Conservation (phyloP, 2,113 vertebrate genomes). For the Trachemys scripta region DNA sequence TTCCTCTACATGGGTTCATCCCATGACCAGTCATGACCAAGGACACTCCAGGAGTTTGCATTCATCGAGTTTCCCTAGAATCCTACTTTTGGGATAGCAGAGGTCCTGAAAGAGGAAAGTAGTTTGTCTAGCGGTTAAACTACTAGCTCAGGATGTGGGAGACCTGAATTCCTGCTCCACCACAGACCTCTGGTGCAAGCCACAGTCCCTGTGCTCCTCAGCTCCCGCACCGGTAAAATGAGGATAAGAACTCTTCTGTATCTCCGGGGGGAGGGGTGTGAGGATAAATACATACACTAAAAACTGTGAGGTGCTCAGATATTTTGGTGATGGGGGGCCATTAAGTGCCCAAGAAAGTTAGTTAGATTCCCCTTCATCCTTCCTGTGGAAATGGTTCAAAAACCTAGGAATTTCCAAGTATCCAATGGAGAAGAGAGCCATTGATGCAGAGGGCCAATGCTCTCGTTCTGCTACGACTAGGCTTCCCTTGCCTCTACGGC, state of each 20-base stretch:
- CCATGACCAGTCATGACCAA: not conserved
- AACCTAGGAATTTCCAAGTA: not conserved
- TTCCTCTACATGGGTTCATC: not conserved
- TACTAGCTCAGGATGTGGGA: not conserved
- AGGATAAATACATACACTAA: not conserved
- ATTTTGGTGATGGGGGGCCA: not conserved
- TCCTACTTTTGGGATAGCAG: not conserved
- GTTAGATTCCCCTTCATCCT: not conserved
- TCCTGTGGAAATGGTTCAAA: not conserved
- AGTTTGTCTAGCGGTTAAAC: not conserved
- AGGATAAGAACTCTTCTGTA: not conserved
- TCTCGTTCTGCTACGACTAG: accelerated
- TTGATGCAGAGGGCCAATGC: not conserved
- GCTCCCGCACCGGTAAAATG: not conserved
- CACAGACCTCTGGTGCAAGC: not conserved
- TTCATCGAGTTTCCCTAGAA: not conserved
- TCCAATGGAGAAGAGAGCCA: not conserved
- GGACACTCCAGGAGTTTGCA: not conserved
- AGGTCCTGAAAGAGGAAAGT: not conserved
- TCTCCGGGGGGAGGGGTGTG: not conserved
- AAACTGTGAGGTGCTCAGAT: not conserved
- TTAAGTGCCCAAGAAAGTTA: not conserved
- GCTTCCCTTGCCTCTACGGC: not conserved
- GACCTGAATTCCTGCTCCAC: not conserved
- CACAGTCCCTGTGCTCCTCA: not conserved